Evolutionary conservation across 2,888 invertebrate genomes (phyloP).

Genomic region (Oscheius sp.): DNA sequence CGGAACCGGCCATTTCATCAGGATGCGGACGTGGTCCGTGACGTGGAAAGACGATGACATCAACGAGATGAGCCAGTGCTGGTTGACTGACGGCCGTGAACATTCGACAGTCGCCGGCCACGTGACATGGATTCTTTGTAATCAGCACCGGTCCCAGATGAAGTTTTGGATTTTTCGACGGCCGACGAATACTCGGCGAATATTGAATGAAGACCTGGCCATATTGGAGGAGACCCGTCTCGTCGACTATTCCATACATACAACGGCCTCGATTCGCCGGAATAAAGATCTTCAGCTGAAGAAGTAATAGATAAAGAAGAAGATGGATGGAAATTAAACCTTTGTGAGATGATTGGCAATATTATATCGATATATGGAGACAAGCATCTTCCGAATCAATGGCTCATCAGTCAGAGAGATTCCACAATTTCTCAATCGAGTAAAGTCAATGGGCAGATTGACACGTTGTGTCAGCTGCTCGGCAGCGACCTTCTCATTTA

Average conservation of each 20-base stretch:
- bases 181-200: constrained; percentile 48
- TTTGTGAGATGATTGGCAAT: constrained; percentile 58
- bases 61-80: constrained; percentile 61
- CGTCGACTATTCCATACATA: constrained; percentile 71
- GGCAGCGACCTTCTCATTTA: constrained; percentile 47
- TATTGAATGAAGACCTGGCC: constrained; percentile 69
- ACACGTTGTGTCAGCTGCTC: constrained; percentile 47
- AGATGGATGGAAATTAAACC: constrained; percentile 17
- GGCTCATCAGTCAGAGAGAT: constrained; percentile 60
- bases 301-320: not conserved
- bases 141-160: constrained; percentile 65
- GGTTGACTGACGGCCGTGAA: constrained; percentile 63
- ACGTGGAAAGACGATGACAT: constrained; percentile 72
- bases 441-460: constrained; percentile 53
- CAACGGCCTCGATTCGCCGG: constrained; percentile 65
- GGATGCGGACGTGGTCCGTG: constrained; percentile 71
- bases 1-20: constrained; percentile 72
- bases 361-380: constrained; percentile 58
- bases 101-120: constrained; percentile 71
- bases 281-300: constrained; percentile 51
- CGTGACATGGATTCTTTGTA: constrained; percentile 72
- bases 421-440: constrained; percentile 32
- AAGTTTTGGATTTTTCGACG: constrained; percentile 35
- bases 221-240: constrained; percentile 66
- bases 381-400: constrained; percentile 59